These are phyloP conservation scores for Dendropsophus ebraccatus DNA, from an alignment of 2,113 vertebrate species.

Conservation along the genomic window DNA sequence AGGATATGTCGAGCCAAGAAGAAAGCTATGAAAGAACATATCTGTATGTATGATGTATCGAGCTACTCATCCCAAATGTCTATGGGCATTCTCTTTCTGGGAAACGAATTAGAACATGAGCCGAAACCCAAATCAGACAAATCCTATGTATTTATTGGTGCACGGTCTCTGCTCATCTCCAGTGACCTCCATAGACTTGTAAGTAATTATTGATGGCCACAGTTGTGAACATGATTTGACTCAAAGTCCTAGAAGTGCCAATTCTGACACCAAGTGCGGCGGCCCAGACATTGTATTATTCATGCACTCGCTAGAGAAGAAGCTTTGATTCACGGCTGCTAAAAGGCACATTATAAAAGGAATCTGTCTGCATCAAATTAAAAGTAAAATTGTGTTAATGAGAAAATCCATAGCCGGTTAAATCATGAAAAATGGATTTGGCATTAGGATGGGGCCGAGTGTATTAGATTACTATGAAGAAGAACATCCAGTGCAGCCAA, in stretches of 20 bases:
- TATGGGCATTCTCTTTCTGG: neutral
- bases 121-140: neutral
- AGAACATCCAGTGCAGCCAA: slow-evolving; percentile 20
- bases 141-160: neutral
- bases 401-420: slow-evolving; percentile 37
- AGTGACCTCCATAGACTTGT: neutral
- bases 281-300: neutral
- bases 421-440: slow-evolving; percentile 48
- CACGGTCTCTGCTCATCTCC: neutral
- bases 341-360: slow-evolving; percentile 11
- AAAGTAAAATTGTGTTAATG: slow-evolving; percentile 49
- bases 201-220: slow-evolving; percentile 4
- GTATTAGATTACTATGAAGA: slow-evolving; percentile 27
- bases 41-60: too few species aligned
- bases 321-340: slow-evolving; percentile 21
- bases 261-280: neutral
- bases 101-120: neutral
- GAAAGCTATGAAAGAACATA: too few species aligned
- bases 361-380: slow-evolving; percentile 42
- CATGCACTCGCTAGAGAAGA: neutral
- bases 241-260: neutral
- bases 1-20: too few species aligned
- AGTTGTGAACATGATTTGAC: neutral
- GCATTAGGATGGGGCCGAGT: slow-evolving; percentile 25
- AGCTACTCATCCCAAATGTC: neutral